A percentile compares a stretch with the other conserved stretches of the same genome.
Evolutionary conservation across 2,797 vertebrate species (phyloP).

Genomic region (Hoplostethus mediterraneus): DNA sequence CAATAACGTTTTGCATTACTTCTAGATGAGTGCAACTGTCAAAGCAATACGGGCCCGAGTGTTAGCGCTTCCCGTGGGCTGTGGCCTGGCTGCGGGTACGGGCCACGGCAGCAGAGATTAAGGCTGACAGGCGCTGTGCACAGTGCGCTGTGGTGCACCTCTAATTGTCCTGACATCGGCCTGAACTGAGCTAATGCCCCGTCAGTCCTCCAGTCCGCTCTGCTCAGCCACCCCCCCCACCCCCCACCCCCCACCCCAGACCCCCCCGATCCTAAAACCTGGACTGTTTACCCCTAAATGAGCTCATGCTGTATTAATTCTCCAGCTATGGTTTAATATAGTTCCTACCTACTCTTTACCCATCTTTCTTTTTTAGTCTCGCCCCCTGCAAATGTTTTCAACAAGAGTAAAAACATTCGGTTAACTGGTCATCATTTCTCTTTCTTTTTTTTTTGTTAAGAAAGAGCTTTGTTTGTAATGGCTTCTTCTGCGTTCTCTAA

Average conservation of each 20-base stretch:
- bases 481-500: slow-evolving; percentile 21
- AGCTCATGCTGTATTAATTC: slow-evolving; percentile 26
- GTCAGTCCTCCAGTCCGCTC: slow-evolving; percentile 71
- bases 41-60: slow-evolving; percentile 94
- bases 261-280: slow-evolving; percentile 64
- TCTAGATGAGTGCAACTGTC: slow-evolving; percentile 98
- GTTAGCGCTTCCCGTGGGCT: slow-evolving; percentile 91
- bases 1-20: slow-evolving; percentile 96
- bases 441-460: slow-evolving; percentile 27
- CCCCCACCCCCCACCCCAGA: not conserved
- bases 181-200: slow-evolving; percentile 87
- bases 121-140: slow-evolving; percentile 90
- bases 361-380: not conserved
- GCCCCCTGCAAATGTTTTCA: slow-evolving; percentile 20
- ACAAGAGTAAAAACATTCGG: slow-evolving; percentile 16
- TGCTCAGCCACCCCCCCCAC: slow-evolving; percentile 46
- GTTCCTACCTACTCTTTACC: slow-evolving; percentile 30
- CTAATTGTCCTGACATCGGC: slow-evolving; percentile 91
- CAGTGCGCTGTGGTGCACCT: slow-evolving; percentile 85
- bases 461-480: slow-evolving; percentile 52
- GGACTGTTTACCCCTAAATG: slow-evolving; percentile 43
- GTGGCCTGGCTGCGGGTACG: slow-evolving; percentile 82
- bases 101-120: slow-evolving; percentile 88
- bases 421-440: slow-evolving; percentile 30
- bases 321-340: slow-evolving; percentile 31